Conservation (phyloP, 2,113 vertebrate genomes). For the Thunnus thynnus region DNA sequence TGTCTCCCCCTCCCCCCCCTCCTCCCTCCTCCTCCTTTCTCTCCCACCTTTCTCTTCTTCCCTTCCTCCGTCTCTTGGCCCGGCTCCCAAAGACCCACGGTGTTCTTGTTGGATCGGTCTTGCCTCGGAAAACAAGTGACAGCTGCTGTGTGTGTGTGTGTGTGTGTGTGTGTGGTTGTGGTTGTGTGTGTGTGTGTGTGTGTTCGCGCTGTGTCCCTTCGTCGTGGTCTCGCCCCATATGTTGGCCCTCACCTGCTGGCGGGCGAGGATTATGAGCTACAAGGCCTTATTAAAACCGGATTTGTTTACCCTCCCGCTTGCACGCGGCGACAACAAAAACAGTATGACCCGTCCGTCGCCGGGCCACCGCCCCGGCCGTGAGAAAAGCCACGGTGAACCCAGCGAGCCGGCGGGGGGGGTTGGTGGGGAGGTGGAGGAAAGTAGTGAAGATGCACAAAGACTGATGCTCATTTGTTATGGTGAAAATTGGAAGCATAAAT, state of each 20-base stretch:
- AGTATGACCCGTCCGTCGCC: conserved; percentile 50
- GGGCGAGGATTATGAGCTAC: conserved; percentile 76
- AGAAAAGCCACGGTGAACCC: neutral
- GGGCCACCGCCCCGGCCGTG: conserved; percentile 25
- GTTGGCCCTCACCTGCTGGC: conserved; percentile 81
- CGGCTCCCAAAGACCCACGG: conserved; percentile 64
- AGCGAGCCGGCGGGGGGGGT: neutral
- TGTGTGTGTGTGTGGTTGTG: conserved; percentile 38
- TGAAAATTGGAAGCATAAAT: neutral
- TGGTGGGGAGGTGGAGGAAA: no score
- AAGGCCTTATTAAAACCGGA: conserved; percentile 90
- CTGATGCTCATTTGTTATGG: conserved; percentile 10
- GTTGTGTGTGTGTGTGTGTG: conserved; percentile 28
- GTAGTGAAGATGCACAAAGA: neutral
- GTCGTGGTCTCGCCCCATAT: conserved; percentile 79
- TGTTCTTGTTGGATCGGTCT: conserved; percentile 67
- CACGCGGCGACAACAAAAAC: conserved; percentile 64
- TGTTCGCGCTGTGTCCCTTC: conserved; percentile 20
- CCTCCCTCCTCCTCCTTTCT: conserved; percentile 16
- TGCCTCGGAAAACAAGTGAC: conserved; percentile 76
- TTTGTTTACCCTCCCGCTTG: conserved; percentile 79
- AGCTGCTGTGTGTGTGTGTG: conserved; percentile 73
- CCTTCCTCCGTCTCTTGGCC: conserved; percentile 63
- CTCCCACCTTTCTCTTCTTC: conserved; percentile 13
- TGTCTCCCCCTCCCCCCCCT: conserved; percentile 20